phyloP scores from a whole-genome alignment of 2,797 vertebrate genomes.

The Semotilus atromaculatus region DNA sequence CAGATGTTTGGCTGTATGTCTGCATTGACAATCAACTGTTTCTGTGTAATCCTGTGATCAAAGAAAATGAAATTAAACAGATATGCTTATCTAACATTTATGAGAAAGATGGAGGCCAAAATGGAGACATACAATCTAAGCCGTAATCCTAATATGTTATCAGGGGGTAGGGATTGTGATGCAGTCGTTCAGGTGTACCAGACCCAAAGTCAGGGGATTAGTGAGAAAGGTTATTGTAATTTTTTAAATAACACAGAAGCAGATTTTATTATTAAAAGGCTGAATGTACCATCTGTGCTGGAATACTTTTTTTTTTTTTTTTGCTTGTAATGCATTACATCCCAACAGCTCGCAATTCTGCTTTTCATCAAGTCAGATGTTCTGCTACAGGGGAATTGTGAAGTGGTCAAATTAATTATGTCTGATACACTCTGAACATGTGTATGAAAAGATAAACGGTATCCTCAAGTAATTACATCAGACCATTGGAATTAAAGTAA shows the following conservation, averaged over 20 bases:
- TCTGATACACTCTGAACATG: slow-evolving; percentile 51
- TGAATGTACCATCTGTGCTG: slow-evolving; percentile 76
- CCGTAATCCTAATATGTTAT: slow-evolving; percentile 89
- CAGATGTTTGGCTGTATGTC: slow-evolving; percentile 77
- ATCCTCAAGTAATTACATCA: slow-evolving; percentile 55
- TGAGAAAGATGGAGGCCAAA: slow-evolving; percentile 71
- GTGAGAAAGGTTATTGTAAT: slow-evolving; percentile 80
- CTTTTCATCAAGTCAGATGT: slow-evolving; percentile 54
- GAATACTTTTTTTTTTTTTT: slow-evolving; percentile 60
- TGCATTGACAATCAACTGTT: slow-evolving; percentile 78
- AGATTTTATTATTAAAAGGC: slow-evolving; percentile 89
- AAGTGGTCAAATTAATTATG: slow-evolving; percentile 53
- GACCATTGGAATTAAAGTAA: slow-evolving; percentile 53
- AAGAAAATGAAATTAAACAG: slow-evolving; percentile 80
- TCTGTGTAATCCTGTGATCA: slow-evolving; percentile 85
- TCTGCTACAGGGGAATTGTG: slow-evolving; percentile 53
- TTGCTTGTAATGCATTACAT: slow-evolving; percentile 62
- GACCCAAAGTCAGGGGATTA: slow-evolving; percentile 89
- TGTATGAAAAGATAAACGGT: slow-evolving; percentile 49
- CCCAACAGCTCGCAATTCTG: slow-evolving; percentile 61
- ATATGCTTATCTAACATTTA: slow-evolving; percentile 86
- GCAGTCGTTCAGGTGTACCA: slow-evolving; percentile 86
- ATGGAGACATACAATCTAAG: slow-evolving; percentile 72
- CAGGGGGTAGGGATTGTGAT: slow-evolving; percentile 79
- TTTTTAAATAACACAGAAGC: slow-evolving; percentile 89